Base-by-base conservation (phyloP, 2,888 invertebrate genomes). In the Hedya salicella region DNA sequence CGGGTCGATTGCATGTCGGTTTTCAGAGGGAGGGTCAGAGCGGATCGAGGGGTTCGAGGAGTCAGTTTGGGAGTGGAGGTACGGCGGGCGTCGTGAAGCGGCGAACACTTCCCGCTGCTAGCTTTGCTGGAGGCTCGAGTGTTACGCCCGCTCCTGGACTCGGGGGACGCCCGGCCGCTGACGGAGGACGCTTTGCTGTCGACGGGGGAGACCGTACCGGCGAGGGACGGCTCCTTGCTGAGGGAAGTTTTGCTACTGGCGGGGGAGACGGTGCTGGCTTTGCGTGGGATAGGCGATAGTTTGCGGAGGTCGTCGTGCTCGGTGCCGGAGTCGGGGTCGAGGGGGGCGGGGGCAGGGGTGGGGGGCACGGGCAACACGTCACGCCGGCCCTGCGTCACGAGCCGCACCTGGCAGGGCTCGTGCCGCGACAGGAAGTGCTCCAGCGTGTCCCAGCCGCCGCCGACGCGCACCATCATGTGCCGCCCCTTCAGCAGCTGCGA, bases 381-480 rank as follows among this genome's bases (percentile, higher is more conserved):
- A 71, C 80, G 78, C 64, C 86, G 86, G 74, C 84, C 87, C 78
- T 85, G 93, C 74, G 93, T 88, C 46, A 93, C 92, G 73, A 93
- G 90, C 78, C 93, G 93, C 89, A 95, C 95, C 95, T 96, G 96
- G 88, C 96, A 96, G 48, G 97, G 97, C 87, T 97, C 96, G 91
- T 97, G 97, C 70, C 97, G 95, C 76, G 95, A 94, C 82, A 98
- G 94, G 93, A 97, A 98, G 92, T 98, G 97, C 87, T 98, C 97
- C 84, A 98, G 91, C 16, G 98, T 97, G 92, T 97, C 97, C 98
- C 98, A 98, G 71, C 97, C 97, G 72, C 98, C 98, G 68, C 98
- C 98, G 57, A 98, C 97, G 77, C 98, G 95, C 65, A 98, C 98
- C 98, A 98, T 98, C 95, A 97, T 97, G 93, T 98, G 98, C n/a